phyloP scores from a whole-genome alignment of 2,113 vertebrate genomes.

The Spea multiplicata region DNA sequence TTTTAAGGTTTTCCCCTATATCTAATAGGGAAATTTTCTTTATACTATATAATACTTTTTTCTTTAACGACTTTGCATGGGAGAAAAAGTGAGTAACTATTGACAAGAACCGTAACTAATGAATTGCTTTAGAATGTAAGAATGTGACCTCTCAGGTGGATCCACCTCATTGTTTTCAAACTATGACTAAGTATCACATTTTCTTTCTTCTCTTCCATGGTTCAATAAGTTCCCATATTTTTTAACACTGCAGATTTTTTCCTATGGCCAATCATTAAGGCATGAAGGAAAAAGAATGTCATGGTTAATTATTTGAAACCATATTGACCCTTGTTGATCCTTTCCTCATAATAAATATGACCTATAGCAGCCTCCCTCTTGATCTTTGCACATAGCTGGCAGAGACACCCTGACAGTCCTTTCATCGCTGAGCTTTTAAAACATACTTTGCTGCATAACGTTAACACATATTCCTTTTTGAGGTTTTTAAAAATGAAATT shows the following conservation, averaged over 20 bases:
- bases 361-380: not conserved
- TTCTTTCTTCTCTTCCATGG: slow-evolving; percentile 1
- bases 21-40: too few relatives aligned
- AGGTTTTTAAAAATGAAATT: slow-evolving; percentile 20
- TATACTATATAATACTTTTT: not conserved
- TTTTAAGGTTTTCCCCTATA: too few relatives aligned
- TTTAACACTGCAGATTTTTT: not conserved
- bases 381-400: slow-evolving; percentile 18
- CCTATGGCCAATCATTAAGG: slow-evolving; percentile 25
- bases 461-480: slow-evolving; percentile 20
- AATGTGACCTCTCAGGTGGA: slow-evolving; percentile 40
- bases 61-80: not conserved
- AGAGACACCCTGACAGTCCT: slow-evolving; percentile 5
- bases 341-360: slow-evolving; percentile 28
- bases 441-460: not conserved
- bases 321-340: slow-evolving; percentile 29
- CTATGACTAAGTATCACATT: slow-evolving; percentile 4
- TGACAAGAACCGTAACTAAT: slow-evolving; percentile 32
- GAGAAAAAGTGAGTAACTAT: not conserved
- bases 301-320: slow-evolving; percentile 31
- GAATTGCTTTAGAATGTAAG: slow-evolving; percentile 16
- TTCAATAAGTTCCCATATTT: slow-evolving; percentile 19
- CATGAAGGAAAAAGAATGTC: slow-evolving; percentile 24
- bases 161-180: slow-evolving; percentile 28
- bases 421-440: slow-evolving; percentile 36